phyloP scores from a whole-genome alignment of 1,140 invertebrate genomes.

The Brachionus angularis region DNA sequence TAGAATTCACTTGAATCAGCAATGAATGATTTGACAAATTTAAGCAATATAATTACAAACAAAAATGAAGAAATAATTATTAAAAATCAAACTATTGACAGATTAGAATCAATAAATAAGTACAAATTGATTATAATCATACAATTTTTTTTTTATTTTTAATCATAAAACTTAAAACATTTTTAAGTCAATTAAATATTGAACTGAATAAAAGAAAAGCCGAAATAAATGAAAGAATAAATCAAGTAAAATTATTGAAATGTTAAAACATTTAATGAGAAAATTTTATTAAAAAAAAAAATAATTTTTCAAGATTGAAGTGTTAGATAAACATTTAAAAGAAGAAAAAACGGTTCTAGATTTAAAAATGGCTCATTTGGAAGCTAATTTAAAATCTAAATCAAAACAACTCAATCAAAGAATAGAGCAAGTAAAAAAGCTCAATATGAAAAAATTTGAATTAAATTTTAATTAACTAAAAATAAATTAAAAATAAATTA shows the following conservation, averaged over 20 bases:
- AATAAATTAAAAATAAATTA: background rate
- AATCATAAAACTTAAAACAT: background rate
- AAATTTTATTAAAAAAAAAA: background rate
- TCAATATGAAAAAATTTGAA: background rate
- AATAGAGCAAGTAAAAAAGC: constrained; percentile 18
- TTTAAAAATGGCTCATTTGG: constrained; percentile 40
- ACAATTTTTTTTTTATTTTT: too few species aligned
- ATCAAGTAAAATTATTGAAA: background rate
- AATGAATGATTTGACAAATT: constrained; percentile 2
- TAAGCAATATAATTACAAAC: constrained; percentile 7
- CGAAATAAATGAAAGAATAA: constrained; percentile 26
- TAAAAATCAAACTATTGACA: constrained; percentile 42
- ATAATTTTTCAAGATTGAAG: constrained; percentile 33
- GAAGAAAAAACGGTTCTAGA: constrained; percentile 33
- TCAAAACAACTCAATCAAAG: constrained; percentile 35
- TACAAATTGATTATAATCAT: background rate
- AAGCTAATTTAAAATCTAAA: constrained; percentile 35
- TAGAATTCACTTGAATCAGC: constrained; percentile 35
- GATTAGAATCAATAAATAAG: constrained; percentile 9
- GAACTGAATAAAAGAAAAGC: constrained; percentile 36
- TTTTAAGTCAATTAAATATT: constrained; percentile 35
- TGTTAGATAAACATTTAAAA: constrained; percentile 19
- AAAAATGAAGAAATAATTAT: constrained; percentile 35
- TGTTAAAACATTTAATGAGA: background rate
- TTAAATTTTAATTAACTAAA: background rate